A percentile compares a stretch with the other conserved stretches of the same genome.
These are phyloP conservation scores for Columba janthina DNA, from an alignment of 2,113 vertebrate species.

Conservation along the genomic window DNA sequence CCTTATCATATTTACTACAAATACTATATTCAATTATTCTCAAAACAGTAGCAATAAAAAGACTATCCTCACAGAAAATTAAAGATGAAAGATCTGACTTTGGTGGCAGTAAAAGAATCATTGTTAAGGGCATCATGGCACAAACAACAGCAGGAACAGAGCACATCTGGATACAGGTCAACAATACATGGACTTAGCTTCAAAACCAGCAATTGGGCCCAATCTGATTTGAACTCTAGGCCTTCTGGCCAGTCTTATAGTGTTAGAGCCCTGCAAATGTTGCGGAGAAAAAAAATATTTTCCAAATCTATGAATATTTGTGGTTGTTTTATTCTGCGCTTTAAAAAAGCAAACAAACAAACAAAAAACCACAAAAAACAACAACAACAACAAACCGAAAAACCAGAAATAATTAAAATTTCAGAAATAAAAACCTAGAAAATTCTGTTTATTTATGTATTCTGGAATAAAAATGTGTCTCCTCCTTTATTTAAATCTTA, in stretches of 20 bases:
- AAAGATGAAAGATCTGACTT: background rate
- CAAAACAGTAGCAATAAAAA: background rate
- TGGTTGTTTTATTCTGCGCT: background rate
- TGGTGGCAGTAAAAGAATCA: background rate
- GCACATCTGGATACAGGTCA: background rate
- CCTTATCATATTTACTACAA: background rate
- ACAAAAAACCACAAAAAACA: no score
- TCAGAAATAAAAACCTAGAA: background rate
- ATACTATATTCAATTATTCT: background rate
- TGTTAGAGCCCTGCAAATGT: background rate
- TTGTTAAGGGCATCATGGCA: background rate
- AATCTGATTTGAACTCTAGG: background rate
- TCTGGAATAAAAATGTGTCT: background rate
- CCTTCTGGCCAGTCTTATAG: background rate
- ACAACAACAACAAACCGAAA: no score
- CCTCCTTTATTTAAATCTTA: background rate
- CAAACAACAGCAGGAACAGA: background rate
- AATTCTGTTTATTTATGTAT: background rate
- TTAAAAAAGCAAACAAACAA: background rate
- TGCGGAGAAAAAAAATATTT: background rate
- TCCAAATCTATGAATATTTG: background rate
- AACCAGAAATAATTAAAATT: background rate
- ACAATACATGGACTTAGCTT: background rate
- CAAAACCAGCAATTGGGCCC: accelerated
- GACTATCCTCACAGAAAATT: background rate